These are phyloP conservation scores for Nomia melanderi DNA, from an alignment of 1,140 invertebrate genomes.

Conservation along the genomic window DNA sequence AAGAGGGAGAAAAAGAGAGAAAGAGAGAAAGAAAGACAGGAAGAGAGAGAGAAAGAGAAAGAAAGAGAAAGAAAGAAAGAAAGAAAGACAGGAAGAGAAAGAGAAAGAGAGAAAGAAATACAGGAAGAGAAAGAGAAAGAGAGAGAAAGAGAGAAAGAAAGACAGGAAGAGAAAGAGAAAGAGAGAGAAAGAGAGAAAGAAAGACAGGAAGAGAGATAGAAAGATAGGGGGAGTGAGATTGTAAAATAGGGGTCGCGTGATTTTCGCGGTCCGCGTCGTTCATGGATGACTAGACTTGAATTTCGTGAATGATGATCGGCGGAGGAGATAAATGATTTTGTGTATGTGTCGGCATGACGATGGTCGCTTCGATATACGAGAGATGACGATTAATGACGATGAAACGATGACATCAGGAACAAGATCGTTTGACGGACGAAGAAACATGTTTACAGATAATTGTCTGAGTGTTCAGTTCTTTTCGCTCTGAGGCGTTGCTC, in stretches of 20 bases:
- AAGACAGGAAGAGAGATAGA: constrained; percentile 8
- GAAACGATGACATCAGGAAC: constrained; percentile 44
- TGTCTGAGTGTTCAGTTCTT: constrained; percentile 12
- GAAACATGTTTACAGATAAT: constrained; percentile 28
- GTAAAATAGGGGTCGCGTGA: not conserved
- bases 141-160: constrained; percentile 1
- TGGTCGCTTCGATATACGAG: constrained; percentile 35
- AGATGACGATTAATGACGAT: constrained; percentile 44
- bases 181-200: not conserved
- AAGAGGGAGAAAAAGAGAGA: not conserved
- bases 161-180: not conserved
- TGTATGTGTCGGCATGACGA: constrained; percentile 16
- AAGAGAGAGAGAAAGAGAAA: constrained; percentile 9
- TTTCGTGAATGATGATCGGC: constrained; percentile 34
- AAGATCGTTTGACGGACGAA: constrained; percentile 35
- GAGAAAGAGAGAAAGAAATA: not conserved
- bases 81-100: not conserved
- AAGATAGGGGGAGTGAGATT: not conserved
- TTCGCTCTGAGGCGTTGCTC: not conserved
- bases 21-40: not conserved
- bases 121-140: constrained; percentile 6
- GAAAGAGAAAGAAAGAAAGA: not conserved
- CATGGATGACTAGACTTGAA: constrained; percentile 3
- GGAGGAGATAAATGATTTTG: constrained; percentile 53
- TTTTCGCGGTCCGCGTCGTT: constrained; percentile 2